Evolutionary conservation across 2,113 vertebrate species (phyloP).

Genomic region (Campylomormyrus numenius): DNA sequence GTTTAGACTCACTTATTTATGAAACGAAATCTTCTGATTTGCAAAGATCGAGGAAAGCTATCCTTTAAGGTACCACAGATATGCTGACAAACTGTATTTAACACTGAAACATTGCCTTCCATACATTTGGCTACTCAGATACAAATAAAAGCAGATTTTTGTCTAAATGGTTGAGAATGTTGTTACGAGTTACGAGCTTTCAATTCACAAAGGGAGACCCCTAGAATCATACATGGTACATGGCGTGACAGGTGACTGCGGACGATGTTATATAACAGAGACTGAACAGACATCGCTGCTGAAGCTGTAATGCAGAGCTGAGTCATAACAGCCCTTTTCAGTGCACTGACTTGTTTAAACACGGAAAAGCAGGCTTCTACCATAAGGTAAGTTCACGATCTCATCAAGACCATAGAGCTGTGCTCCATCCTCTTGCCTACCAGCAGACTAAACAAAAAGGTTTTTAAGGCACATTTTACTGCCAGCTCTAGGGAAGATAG

Average conservation of each 20-base stretch:
- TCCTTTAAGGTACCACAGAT: not conserved
- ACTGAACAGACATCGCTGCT: not conserved
- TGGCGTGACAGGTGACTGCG: not conserved
- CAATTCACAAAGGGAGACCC: not conserved
- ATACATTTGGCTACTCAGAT: not conserved
- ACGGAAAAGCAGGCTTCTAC: not conserved
- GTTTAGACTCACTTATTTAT: not conserved
- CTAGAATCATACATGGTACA: not conserved
- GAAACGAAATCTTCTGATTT: not conserved
- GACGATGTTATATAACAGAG: not conserved
- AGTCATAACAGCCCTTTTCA: not conserved
- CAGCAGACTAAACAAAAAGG: conserved; percentile 18
- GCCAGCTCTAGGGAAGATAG: not conserved
- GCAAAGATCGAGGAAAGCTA: not conserved
- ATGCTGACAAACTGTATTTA: not conserved
- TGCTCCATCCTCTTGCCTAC: not conserved
- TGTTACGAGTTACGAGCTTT: not conserved
- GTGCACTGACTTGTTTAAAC: conserved; percentile 13
- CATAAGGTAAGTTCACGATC: not conserved
- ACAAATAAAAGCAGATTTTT: not conserved
- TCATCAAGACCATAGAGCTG: not conserved
- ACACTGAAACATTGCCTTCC: not conserved
- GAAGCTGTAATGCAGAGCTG: not conserved
- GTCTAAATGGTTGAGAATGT: not conserved
- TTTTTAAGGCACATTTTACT: not conserved